Percentiles rank a stretch among this genome's conserved stretches.
These are phyloP conservation scores for Cynoglossus semilaevis DNA, from an alignment of 2,113 vertebrate genomes.

Conservation along the genomic window DNA sequence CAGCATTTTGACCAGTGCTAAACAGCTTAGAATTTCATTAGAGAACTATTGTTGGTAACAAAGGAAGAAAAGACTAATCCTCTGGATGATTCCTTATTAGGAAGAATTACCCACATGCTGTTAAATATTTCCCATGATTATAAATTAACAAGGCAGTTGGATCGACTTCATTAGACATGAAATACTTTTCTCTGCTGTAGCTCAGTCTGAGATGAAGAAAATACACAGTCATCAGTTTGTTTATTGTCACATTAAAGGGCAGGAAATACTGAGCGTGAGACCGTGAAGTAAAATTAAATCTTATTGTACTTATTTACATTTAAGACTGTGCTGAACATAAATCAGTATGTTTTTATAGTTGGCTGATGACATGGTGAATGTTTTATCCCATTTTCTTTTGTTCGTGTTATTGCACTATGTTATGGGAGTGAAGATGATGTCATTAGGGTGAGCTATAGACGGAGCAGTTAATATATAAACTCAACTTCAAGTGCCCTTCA, in stretches of 20 bases:
- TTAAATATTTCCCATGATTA: constrained; percentile 1
- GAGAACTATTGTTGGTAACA: background rate
- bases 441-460: too few relatives aligned
- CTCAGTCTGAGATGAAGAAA: background rate
- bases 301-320: background rate
- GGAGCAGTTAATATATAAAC: too few relatives aligned
- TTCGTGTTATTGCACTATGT: too few relatives aligned
- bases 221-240: background rate
- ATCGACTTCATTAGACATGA: background rate
- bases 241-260: background rate
- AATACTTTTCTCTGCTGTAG: background rate
- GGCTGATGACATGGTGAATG: background rate
- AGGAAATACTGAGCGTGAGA: background rate
- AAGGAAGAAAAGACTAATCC: background rate
- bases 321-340: background rate
- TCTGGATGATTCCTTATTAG: background rate
- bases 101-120: background rate
- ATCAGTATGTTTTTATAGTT: background rate
- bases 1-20: too few relatives aligned
- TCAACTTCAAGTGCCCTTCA: too few relatives aligned
- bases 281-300: background rate
- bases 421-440: too few relatives aligned
- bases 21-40: background rate
- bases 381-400: background rate
- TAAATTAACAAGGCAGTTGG: background rate